These are phyloP conservation scores for Sebastes trivittatus DNA, from an alignment of 2,797 vertebrate species.

Conservation along the genomic window DNA sequence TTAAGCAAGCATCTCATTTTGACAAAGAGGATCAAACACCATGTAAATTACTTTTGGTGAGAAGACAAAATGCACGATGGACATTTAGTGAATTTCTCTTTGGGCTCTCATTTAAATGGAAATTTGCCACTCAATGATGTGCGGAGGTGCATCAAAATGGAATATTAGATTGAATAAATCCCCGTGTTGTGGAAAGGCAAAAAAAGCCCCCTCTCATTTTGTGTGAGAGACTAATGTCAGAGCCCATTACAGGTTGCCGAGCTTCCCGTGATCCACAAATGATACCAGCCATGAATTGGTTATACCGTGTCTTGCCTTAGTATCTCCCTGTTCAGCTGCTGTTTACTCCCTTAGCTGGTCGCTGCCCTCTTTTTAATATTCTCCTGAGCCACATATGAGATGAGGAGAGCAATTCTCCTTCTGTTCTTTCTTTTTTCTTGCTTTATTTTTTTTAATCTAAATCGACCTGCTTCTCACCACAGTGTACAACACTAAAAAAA, in stretches of 20 bases:
- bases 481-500: not conserved
- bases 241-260: conserved; percentile 50
- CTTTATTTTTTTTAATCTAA: conserved; percentile 13
- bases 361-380: conserved; percentile 41
- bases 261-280: conserved; percentile 51
- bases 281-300: conserved; percentile 51
- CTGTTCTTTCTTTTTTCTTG: conserved; percentile 1
- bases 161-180: conserved; percentile 75
- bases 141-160: conserved; percentile 66
- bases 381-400: conserved; percentile 29
- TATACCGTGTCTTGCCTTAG: conserved; percentile 31
- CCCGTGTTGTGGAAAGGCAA: conserved; percentile 38
- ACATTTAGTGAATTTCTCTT: conserved; percentile 69
- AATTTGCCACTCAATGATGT: conserved; percentile 73
- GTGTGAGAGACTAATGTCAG: conserved; percentile 43
- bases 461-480: not conserved
- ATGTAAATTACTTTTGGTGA: conserved; percentile 67
- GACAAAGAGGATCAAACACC: conserved; percentile 69
- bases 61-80: conserved; percentile 64
- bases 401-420: conserved; percentile 20
- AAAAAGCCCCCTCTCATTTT: conserved; percentile 16
- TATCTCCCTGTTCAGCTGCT: conserved; percentile 36
- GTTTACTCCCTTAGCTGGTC: conserved; percentile 43
- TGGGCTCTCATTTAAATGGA: conserved; percentile 77
- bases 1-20: conserved; percentile 62